Conservation (phyloP, 2,113 vertebrate genomes). For the Clinocottus analis region DNA sequence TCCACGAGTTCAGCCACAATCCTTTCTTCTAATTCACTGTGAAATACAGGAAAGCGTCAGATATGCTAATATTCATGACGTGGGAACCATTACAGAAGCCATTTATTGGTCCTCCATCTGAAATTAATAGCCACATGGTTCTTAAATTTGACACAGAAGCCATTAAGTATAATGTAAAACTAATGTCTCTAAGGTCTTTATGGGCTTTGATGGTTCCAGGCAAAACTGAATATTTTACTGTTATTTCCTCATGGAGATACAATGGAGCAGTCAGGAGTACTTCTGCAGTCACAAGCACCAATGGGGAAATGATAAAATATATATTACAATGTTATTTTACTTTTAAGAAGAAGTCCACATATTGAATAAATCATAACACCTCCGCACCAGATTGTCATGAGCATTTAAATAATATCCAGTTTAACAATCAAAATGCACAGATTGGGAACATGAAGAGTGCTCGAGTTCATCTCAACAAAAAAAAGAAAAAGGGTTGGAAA, state of each 20-base stretch:
- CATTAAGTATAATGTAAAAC: constrained; percentile 24
- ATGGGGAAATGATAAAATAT: not conserved
- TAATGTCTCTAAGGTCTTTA: constrained; percentile 18
- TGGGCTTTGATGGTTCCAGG: constrained; percentile 7
- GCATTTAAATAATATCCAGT: not conserved
- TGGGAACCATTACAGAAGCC: constrained; percentile 29
- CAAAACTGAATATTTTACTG: constrained; percentile 1
- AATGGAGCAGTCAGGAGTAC: not conserved
- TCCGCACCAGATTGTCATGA: not conserved
- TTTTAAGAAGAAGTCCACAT: too few relatives aligned
- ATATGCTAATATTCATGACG: constrained; percentile 47
- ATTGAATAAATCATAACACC: too few relatives aligned
- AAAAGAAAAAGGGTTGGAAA: not conserved
- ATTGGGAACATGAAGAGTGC: not conserved
- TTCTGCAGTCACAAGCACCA: too few relatives aligned
- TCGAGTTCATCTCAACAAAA: not conserved
- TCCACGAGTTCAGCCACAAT: constrained; percentile 33
- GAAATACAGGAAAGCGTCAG: constrained; percentile 47
- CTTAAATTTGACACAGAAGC: constrained; percentile 29
- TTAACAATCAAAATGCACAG: not conserved
- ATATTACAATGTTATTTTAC: not conserved
- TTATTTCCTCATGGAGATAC: not conserved
- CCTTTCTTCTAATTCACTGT: constrained; percentile 47
- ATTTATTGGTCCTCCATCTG: constrained; percentile 10
- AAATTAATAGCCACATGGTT: constrained; percentile 10